phyloP scores from a whole-genome alignment of 2,113 vertebrate species.

The Silurus meridionalis region DNA sequence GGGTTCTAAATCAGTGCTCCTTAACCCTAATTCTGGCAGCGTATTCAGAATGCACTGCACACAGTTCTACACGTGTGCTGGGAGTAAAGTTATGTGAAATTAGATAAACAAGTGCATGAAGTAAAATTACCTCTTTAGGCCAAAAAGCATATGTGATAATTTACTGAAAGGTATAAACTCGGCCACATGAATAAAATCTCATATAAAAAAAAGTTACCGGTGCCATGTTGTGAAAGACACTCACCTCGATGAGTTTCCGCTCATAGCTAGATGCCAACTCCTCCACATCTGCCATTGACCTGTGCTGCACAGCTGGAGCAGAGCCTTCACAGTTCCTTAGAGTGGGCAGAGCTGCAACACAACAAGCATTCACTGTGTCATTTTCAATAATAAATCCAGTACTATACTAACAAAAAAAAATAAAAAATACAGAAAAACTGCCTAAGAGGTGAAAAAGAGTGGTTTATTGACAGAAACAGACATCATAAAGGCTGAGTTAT shows the following conservation, averaged over 20 bases:
- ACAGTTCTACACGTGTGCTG: background rate
- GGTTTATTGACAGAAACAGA: background rate
- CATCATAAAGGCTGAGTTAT: background rate
- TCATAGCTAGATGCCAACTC: constrained; percentile 91
- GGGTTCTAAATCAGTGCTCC: background rate
- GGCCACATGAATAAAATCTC: background rate
- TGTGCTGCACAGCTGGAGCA: constrained; percentile 77
- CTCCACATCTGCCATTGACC: constrained; percentile 83
- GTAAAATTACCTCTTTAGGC: background rate
- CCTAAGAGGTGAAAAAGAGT: background rate
- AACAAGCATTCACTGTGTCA: constrained; percentile 25
- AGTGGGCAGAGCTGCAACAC: constrained; percentile 64
- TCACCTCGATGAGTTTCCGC: constrained; percentile 97
- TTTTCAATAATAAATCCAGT: background rate
- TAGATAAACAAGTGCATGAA: background rate
- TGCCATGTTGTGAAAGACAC: constrained; percentile 21
- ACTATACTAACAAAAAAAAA: background rate
- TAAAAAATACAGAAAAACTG: background rate
- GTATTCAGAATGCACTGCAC: background rate
- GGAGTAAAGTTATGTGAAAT: background rate
- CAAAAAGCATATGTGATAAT: background rate
- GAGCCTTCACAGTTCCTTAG: constrained; percentile 78
- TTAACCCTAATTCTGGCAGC: background rate
- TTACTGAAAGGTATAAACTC: background rate
- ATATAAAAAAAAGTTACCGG: background rate